Conservation (phyloP, 2,797 vertebrate genomes). For the Moxostoma hubbsi region DNA sequence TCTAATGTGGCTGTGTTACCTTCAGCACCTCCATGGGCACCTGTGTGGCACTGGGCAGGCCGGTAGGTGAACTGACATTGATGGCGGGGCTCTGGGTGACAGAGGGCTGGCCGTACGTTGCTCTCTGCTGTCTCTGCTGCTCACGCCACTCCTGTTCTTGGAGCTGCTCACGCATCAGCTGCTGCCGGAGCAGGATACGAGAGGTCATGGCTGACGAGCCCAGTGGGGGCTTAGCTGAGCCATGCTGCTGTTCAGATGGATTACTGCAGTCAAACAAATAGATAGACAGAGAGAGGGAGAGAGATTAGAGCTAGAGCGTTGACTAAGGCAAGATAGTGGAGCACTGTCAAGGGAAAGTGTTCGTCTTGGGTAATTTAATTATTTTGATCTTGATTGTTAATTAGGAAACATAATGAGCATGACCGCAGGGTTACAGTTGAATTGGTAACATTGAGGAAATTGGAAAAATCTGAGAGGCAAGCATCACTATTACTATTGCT, state of each 20-base stretch:
- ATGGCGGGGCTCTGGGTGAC: slow-evolving; percentile 91
- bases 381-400: slow-evolving; percentile 42
- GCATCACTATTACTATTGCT: too few relatives aligned
- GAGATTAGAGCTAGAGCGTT: slow-evolving; percentile 6
- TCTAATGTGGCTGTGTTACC: slow-evolving; percentile 71
- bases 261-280: slow-evolving; percentile 73
- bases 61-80: slow-evolving; percentile 87
- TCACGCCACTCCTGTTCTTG: slow-evolving; percentile 96
- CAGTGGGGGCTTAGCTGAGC: slow-evolving; percentile 92
- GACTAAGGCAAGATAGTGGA: slow-evolving; percentile 46
- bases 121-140: slow-evolving; percentile 87
- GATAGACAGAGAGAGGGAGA: not conserved
- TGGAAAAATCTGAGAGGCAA: not conserved
- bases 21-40: slow-evolving; percentile 97
- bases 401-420: slow-evolving; percentile 34
- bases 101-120: slow-evolving; percentile 86
- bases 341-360: slow-evolving; percentile 35
- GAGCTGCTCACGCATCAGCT: slow-evolving; percentile 99
- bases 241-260: slow-evolving; percentile 88
- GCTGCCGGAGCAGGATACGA: slow-evolving; percentile 95
- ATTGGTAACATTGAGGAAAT: not conserved
- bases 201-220: slow-evolving; percentile 95
- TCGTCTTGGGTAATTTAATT: slow-evolving; percentile 52
- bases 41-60: slow-evolving; percentile 84
- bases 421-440: not conserved